Evolutionary conservation across 1,140 invertebrate species (phyloP), one percentile per base, ranked within the genome.

Genomic region (Piezodorus guildinii): DNA sequence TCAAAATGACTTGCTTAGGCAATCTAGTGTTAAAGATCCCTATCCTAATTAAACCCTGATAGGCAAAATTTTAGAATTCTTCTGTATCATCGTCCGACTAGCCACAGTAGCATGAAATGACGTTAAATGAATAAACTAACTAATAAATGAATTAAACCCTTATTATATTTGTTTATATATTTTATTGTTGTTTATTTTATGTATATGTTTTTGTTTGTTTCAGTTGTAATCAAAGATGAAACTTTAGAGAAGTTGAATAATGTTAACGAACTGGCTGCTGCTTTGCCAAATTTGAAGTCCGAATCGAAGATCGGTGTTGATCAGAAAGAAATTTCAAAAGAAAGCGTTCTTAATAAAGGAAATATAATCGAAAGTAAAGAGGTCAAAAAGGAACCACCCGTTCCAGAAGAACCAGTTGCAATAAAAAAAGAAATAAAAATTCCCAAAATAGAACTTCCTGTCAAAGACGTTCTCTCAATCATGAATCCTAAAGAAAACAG

Each of bases 361-460:
- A 27, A 62, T 46, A 51, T 62, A 21, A 44, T 60, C 16, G 19
- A 60, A n/a, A 27, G 14, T 25, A 49, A 69, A 64, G 71, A 77
- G 62, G 67, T 74, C 60, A 72, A 77, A 43, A 73, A 76, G 68
- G 78, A 81, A 67, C 77, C 78, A 14, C 78, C 78, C n/a, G 72
- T 79, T 62, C 80, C 77, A 19, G 73, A 79, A 23, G 76, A 80
- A 65, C 73, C 74, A 15, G 66, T 64, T 49, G 65, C 56, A 44
- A 66, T 68, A 44, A 60, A 44, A 51, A 27, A 39, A 17, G 19
- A 66, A 46, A 63, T 54, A 16, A 34, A 43, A 30, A 39, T 19
- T 43, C 17, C n/a, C 19, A 27, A 60, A 43, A 49, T 17, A 60
- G 45, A 65, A 27, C 14, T 49, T 17, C 46, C 46, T 49, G 2